phyloP scores from a whole-genome alignment of 2,888 invertebrate species.

The Vesta saturnalis region DNA sequence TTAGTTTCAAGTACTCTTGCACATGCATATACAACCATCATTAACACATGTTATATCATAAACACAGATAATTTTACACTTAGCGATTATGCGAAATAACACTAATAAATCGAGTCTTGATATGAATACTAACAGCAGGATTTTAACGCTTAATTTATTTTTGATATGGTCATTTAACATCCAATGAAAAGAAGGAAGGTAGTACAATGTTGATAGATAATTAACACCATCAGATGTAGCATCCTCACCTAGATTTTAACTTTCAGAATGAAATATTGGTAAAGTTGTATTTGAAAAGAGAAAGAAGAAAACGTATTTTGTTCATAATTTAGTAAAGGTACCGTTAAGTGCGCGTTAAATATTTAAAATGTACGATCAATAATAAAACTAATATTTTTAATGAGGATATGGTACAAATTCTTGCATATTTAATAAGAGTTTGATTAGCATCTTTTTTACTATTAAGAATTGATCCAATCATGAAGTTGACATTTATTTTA shows the following conservation, averaged over 20 bases:
- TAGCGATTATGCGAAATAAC: no score
- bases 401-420: neutral
- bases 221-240: conserved; percentile 1
- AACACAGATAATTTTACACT: no score
- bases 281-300: neutral
- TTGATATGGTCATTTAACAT: neutral
- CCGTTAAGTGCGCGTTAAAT: neutral
- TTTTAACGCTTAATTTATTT: neutral
- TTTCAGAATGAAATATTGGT: neutral
- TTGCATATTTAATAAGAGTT: neutral
- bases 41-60: no score
- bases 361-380: neutral
- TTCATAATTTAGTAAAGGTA: neutral
- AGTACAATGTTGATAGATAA: neutral
- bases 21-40: no score
- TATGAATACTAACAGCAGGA: neutral
- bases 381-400: no score
- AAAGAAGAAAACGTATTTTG: neutral
- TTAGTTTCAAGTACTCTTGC: no score
- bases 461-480: no score
- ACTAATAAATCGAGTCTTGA: no score
- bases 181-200: neutral
- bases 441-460: no score
- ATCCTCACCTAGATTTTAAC: neutral
- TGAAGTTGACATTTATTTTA: no score